These are phyloP conservation scores for Peromyscus melanophrys DNA, from an alignment of 2,797 vertebrate genomes.

Conservation along the genomic window DNA sequence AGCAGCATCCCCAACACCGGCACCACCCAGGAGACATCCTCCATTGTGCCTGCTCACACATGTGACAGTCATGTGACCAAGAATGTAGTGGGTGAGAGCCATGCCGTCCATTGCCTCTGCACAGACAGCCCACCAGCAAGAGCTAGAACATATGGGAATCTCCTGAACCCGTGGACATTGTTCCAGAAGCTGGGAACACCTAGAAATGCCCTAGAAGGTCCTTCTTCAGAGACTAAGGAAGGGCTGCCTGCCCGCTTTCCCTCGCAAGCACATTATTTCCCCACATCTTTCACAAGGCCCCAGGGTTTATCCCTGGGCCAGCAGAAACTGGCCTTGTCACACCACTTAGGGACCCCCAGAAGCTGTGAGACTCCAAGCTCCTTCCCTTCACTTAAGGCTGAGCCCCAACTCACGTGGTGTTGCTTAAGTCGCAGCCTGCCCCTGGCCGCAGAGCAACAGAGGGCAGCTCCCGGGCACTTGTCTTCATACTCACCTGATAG, in stretches of 20 bases:
- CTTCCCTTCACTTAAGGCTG: conserved; percentile 88
- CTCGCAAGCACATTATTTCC: conserved; percentile 70
- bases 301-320: conserved; percentile 47
- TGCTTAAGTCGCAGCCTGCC: conserved; percentile 88
- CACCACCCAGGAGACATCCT: conserved; percentile 62
- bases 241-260: conserved; percentile 45
- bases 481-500: conserved; percentile 50
- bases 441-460: conserved; percentile 86
- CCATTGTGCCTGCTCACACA: conserved; percentile 66
- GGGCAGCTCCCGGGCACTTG: conserved; percentile 77
- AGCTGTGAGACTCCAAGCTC: conserved; percentile 18
- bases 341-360: conserved; percentile 47
- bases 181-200: not conserved
- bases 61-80: conserved; percentile 71
- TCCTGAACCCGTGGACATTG: not conserved
- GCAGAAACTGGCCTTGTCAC: not conserved
- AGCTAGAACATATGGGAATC: conserved; percentile 43
- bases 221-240: not conserved
- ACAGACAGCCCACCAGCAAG: not conserved
- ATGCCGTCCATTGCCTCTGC: conserved; percentile 42
- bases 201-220: not conserved
- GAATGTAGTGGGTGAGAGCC: conserved; percentile 71
- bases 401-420: conserved; percentile 90
- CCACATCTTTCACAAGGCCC: conserved; percentile 51
- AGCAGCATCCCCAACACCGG: not conserved